Evolutionary conservation across 1,140 invertebrate genomes (phyloP).

Genomic region (Plodia interpunctella): DNA sequence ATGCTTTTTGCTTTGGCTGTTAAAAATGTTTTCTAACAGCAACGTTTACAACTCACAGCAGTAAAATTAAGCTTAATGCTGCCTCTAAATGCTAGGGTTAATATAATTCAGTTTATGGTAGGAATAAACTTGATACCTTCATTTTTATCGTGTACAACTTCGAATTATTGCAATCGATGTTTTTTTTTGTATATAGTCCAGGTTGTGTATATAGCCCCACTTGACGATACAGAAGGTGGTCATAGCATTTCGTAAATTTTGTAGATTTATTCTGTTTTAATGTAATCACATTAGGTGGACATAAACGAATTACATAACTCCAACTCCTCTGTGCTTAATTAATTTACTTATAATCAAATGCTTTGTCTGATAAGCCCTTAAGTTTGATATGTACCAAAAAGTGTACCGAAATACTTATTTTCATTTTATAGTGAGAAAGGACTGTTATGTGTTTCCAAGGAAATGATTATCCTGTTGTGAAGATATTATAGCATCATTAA

Average conservation of each 20-base stretch:
- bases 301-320: too few relatives aligned
- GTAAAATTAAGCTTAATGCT: constrained; percentile 31
- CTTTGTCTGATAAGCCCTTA: too few relatives aligned
- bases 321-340: too few relatives aligned
- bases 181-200: too few relatives aligned
- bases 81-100: constrained; percentile 20
- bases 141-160: background rate
- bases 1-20: constrained; percentile 16
- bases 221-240: too few relatives aligned
- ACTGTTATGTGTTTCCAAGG: constrained; percentile 12
- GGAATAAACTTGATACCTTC: background rate
- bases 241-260: too few relatives aligned
- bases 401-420: constrained; percentile 17
- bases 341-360: too few relatives aligned
- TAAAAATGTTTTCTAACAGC: constrained; percentile 28
- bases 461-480: constrained; percentile 17
- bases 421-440: constrained; percentile 24
- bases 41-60: constrained; percentile 19
- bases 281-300: too few relatives aligned
- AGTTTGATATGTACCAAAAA: background rate
- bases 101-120: constrained; percentile 15
- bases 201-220: too few relatives aligned
- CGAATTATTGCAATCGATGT: background rate
- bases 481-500: constrained; percentile 27
- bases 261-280: too few relatives aligned